A percentile compares a stretch with the other conserved stretches of the same genome.
These are phyloP conservation scores for Echiichthys vipera DNA, from an alignment of 2,797 vertebrate species.

Conservation along the genomic window DNA sequence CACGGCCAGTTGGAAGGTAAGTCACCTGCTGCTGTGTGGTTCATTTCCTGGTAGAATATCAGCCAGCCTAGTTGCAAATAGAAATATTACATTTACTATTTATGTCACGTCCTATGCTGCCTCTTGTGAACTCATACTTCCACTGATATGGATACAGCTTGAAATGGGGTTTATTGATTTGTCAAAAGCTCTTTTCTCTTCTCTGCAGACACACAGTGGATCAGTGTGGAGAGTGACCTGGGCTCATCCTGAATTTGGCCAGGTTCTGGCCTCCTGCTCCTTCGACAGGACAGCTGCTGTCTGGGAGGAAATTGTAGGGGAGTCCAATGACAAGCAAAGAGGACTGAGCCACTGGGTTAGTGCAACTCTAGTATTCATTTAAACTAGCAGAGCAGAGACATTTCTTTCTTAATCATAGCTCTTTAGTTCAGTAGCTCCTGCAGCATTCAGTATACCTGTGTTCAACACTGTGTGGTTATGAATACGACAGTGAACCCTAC, in stretches of 20 bases:
- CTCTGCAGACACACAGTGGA: conserved; percentile 92
- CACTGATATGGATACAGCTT: neutral
- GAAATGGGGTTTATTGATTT: neutral
- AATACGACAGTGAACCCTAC: neutral
- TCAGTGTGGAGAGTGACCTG: conserved; percentile 99
- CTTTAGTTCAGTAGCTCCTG: neutral
- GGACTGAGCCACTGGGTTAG: conserved; percentile 98
- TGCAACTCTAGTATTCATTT: neutral
- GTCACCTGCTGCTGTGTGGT: neutral
- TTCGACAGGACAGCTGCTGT: conserved; percentile 97
- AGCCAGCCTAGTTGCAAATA: neutral
- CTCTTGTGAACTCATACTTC: neutral
- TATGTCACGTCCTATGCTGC: neutral
- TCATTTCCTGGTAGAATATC: neutral
- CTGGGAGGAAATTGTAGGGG: conserved; percentile 99
- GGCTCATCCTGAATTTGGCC: conserved; percentile 99
- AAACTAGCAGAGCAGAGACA: neutral
- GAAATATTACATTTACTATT: neutral
- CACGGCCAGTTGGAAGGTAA: conserved; percentile 99
- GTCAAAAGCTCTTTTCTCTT: neutral
- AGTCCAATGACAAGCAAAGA: conserved; percentile 97
- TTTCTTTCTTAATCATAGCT: too few species aligned
- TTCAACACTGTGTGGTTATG: too few species aligned
- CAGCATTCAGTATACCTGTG: too few species aligned
- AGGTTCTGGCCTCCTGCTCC: conserved; percentile 96